Evolutionary conservation across 2,113 vertebrate species (phyloP).

Genomic region (Albula glossodonta): DNA sequence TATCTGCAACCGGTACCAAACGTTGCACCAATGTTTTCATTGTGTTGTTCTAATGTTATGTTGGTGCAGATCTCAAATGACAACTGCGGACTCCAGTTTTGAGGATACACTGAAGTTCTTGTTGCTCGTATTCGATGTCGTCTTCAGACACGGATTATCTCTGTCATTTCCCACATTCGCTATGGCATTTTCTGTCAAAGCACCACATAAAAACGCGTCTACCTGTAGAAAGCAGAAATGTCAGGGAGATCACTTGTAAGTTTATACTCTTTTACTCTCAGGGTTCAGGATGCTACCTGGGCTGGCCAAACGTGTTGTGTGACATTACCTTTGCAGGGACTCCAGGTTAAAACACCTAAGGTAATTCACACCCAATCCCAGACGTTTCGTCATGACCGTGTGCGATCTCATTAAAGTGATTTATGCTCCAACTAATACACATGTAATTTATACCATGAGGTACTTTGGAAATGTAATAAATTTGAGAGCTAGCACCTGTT

Average conservation of each 20-base stretch:
- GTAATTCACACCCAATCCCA: neutral
- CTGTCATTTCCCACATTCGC: neutral
- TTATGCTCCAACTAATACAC: conserved; percentile 54
- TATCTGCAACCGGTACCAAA: neutral
- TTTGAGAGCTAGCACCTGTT: conserved; percentile 45
- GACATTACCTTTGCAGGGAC: neutral
- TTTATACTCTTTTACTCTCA: neutral
- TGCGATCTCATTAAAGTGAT: conserved; percentile 61
- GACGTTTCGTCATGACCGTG: neutral
- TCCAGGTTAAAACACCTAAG: neutral
- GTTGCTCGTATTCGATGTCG: neutral
- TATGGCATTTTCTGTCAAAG: neutral
- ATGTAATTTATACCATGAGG: conserved; percentile 59
- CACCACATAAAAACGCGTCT: neutral
- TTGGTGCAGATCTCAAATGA: neutral
- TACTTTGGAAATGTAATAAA: conserved; percentile 56
- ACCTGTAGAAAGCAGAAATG: neutral
- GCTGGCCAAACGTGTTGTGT: neutral
- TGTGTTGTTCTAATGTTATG: neutral
- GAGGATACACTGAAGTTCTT: neutral
- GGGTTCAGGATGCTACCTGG: neutral
- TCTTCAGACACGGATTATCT: neutral
- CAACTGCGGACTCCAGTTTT: neutral
- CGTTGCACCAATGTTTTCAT: neutral
- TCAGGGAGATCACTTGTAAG: neutral